Conservation (phyloP, 1,140 invertebrate species). For the Hestina assimilis region DNA sequence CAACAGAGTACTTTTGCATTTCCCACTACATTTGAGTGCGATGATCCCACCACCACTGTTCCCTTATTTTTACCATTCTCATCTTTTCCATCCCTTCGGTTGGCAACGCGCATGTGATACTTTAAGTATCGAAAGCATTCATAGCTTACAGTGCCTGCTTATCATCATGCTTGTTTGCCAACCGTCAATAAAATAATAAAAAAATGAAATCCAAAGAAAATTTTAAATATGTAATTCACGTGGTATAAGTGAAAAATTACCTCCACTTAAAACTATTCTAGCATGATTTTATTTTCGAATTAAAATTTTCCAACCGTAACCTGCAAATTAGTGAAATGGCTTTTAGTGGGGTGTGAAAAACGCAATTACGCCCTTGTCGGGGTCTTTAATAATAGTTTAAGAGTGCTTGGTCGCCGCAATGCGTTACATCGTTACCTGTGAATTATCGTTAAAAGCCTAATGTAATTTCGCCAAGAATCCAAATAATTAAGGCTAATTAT, state of each 20-base stretch:
- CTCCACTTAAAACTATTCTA: slow-evolving; percentile 11
- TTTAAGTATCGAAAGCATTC: too few relatives aligned
- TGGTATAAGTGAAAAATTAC: background rate
- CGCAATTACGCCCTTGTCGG: slow-evolving; percentile 64
- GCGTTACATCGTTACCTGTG: slow-evolving; percentile 38
- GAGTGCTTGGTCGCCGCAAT: slow-evolving; percentile 36
- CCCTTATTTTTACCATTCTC: too few relatives aligned
- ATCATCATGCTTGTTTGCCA: too few relatives aligned
- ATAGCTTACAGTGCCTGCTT: too few relatives aligned
- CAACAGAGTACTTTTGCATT: too few relatives aligned
- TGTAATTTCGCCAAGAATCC: slow-evolving; percentile 12
- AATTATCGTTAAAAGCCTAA: slow-evolving; percentile 28
- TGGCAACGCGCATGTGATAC: too few relatives aligned
- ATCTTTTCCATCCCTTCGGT: too few relatives aligned
- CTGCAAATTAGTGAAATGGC: slow-evolving; percentile 64
- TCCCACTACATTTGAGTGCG: too few relatives aligned
- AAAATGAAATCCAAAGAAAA: too few relatives aligned
- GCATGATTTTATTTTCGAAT: slow-evolving; percentile 33
- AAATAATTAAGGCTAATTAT: slow-evolving; percentile 22
- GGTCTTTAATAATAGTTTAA: slow-evolving; percentile 71
- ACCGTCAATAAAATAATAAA: too few relatives aligned
- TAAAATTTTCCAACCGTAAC: slow-evolving; percentile 41
- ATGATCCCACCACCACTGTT: too few relatives aligned
- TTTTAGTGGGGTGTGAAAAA: slow-evolving; percentile 64
- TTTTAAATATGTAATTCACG: background rate